Conservation (phyloP, 64 coral and sea anemone genomes). For the Pocillopora verrucosa region DNA sequence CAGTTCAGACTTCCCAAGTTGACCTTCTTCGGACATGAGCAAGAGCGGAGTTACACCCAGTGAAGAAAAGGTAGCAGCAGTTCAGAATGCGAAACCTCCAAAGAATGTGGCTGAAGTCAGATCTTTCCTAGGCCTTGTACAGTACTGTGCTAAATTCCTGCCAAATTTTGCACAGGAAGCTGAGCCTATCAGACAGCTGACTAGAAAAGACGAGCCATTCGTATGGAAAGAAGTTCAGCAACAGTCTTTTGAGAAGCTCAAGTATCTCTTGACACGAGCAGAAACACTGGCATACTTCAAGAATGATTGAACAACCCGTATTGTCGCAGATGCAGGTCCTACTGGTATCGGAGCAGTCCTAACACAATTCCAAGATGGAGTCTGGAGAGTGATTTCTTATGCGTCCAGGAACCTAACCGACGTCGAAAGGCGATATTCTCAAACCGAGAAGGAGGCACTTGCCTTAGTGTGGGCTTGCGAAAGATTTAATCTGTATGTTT, state of each 20-base stretch:
- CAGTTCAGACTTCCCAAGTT: conserved; percentile 18
- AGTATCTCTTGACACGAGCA: conserved; percentile 15
- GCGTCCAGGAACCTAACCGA: conserved; percentile 34
- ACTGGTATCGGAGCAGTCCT: conserved; percentile 31
- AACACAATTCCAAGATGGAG: conserved; percentile 14
- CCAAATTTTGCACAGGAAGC: too few relatives aligned
- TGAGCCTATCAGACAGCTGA: too few relatives aligned
- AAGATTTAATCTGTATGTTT: too few relatives aligned
- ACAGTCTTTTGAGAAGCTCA: conserved; percentile 19
- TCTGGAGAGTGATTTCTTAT: conserved; percentile 49
- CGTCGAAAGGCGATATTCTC: too few relatives aligned
- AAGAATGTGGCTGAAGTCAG: neutral
- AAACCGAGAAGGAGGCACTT: too few relatives aligned
- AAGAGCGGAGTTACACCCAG: neutral
- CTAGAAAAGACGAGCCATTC: too few relatives aligned
- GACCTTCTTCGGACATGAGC: conserved; percentile 31
- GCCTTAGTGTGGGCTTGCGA: too few relatives aligned
- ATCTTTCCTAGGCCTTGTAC: too few relatives aligned
- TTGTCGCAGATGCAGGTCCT: conserved; percentile 45
- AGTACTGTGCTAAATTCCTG: too few relatives aligned
- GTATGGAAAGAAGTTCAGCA: conserved; percentile 1
- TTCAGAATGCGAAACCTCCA: neutral
- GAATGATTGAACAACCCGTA: conserved; percentile 42
- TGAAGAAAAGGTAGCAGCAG: conserved; percentile 1
- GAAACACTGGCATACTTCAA: conserved; percentile 45